phyloP scores from a whole-genome alignment of 2,113 vertebrate species.

The Heliornis fulica region DNA sequence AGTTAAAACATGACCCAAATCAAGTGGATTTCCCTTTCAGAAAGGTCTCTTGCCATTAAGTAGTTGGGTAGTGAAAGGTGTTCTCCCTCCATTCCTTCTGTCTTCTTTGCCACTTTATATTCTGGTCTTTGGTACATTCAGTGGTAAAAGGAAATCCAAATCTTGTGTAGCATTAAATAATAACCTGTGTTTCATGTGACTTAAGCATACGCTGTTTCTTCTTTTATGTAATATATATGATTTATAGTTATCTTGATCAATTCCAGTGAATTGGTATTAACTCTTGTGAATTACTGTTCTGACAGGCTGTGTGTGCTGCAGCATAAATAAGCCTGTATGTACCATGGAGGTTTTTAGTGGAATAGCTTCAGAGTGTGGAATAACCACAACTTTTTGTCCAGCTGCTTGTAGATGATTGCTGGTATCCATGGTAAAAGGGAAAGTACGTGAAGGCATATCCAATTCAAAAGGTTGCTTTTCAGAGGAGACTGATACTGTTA shows the following conservation, averaged over 20 bases:
- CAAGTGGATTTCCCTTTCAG: background rate
- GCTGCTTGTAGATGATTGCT: background rate
- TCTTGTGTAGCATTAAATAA: background rate
- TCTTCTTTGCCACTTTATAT: background rate
- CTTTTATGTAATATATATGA: accelerated
- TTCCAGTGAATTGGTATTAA: background rate
- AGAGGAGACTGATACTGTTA: background rate
- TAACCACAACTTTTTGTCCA: background rate
- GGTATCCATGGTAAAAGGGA: accelerated
- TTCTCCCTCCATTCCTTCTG: accelerated
- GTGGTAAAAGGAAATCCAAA: background rate
- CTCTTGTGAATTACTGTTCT: background rate
- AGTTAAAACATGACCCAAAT: background rate
- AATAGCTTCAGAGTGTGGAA: background rate
- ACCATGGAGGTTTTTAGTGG: background rate
- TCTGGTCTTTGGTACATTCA: background rate
- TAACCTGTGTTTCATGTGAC: background rate
- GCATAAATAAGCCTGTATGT: background rate
- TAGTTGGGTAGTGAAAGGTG: background rate
- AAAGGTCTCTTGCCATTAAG: background rate
- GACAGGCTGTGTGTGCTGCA: accelerated
- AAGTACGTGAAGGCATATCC: background rate
- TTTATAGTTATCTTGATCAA: background rate
- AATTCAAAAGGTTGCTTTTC: background rate
- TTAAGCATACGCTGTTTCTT: background rate